Evolutionary conservation across 2,113 vertebrate genomes (phyloP).

Genomic region (Struthio camelus): DNA sequence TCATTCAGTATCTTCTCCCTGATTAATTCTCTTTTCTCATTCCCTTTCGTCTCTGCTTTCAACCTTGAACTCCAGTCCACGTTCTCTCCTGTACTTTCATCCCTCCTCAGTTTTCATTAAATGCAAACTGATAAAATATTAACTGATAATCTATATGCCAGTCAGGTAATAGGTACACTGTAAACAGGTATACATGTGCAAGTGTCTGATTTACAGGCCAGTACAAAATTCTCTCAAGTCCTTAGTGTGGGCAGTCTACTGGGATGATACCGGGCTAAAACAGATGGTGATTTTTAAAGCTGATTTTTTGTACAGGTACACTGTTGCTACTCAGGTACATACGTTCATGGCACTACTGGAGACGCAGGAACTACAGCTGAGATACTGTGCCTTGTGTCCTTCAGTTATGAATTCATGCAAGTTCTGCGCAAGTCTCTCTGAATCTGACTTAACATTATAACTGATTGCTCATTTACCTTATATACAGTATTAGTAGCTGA

Average conservation of each 20-base stretch:
- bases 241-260: neutral
- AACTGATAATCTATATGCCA: constrained; percentile 18
- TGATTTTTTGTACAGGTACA: neutral
- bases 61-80: neutral
- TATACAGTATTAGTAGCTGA: neutral
- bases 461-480: constrained; percentile 27
- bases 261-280: neutral
- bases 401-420: neutral
- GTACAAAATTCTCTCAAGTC: neutral
- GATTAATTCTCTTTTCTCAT: constrained; percentile 41
- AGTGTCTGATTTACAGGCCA: neutral
- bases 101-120: constrained; percentile 30
- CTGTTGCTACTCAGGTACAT: neutral
- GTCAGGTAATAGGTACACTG: neutral
- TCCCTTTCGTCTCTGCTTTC: constrained; percentile 14
- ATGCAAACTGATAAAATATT: constrained; percentile 29
- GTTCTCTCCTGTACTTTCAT: neutral
- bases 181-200: neutral
- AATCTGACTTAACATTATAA: constrained; percentile 48
- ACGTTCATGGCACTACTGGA: neutral
- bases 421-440: constrained; percentile 13
- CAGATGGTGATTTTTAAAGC: neutral
- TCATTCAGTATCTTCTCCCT: constrained; percentile 3
- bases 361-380: neutral
- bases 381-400: neutral